Evolutionary conservation across 2,888 invertebrate genomes (phyloP).

Genomic region (Papilio gigon): DNA sequence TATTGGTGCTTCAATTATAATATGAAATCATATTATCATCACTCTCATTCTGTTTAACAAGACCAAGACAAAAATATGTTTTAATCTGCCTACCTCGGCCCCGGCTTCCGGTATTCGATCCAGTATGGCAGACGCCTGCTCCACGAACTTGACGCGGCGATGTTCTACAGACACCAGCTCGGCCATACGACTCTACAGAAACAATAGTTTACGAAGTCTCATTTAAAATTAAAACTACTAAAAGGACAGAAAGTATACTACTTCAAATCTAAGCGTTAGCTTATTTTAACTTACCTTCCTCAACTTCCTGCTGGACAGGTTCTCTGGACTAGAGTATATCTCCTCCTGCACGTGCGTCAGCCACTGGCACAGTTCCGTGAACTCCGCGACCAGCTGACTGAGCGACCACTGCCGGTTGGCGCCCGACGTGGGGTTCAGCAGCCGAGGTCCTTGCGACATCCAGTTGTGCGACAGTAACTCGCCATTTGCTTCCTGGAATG

Average conservation of each 20-base stretch:
- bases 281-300: constrained; percentile 83
- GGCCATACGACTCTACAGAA: constrained; percentile 87
- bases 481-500: constrained; percentile 87
- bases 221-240: too few species aligned
- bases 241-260: too few species aligned
- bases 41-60: not conserved
- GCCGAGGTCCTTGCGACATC: constrained; percentile 65
- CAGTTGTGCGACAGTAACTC: constrained; percentile 86
- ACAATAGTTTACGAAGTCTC: not conserved
- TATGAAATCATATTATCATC: not conserved
- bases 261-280: too few species aligned
- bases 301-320: constrained; percentile 85
- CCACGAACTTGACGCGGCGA: constrained; percentile 88
- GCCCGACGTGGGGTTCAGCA: constrained; percentile 66
- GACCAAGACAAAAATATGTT: constrained; percentile 63
- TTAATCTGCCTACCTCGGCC: constrained; percentile 66
- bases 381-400: constrained; percentile 89
- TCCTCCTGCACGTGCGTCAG: constrained; percentile 89
- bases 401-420: constrained; percentile 86
- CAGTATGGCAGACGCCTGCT: constrained; percentile 88
- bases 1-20: too few species aligned
- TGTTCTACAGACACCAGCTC: constrained; percentile 88
- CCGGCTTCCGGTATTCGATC: constrained; percentile 79
- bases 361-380: constrained; percentile 91
- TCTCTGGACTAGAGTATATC: constrained; percentile 88